Evolutionary conservation across 2,888 invertebrate genomes (phyloP).

Genomic region (Platypus cylindrus): DNA sequence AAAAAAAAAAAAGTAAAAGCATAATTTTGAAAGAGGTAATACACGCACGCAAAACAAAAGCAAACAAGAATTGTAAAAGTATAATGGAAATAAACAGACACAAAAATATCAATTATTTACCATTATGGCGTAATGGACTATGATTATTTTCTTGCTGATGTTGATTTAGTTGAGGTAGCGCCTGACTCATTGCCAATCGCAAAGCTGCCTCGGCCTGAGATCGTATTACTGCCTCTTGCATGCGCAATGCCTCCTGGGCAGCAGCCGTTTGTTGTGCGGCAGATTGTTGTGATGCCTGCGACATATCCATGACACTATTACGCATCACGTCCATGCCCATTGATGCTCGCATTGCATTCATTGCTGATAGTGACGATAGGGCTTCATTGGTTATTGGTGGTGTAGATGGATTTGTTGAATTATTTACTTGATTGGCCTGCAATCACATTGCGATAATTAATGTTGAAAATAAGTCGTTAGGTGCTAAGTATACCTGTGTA

Average conservation of each 20-base stretch:
- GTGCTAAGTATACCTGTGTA: conserved; percentile 30
- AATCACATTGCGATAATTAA: conserved; percentile 11
- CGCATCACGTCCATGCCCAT: conserved; percentile 41
- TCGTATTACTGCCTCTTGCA: conserved; percentile 59
- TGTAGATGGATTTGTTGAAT: conserved; percentile 35
- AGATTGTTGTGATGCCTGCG: conserved; percentile 37
- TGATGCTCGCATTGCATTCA: conserved; percentile 47
- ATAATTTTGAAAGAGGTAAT: conserved; percentile 3
- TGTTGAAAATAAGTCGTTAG: background rate
- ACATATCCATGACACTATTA: conserved; percentile 34
- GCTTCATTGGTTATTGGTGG: conserved; percentile 36
- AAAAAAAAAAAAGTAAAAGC: conserved; percentile 8
- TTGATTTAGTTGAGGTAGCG: conserved; percentile 35
- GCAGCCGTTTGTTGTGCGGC: conserved; percentile 30
- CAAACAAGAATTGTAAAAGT: background rate
- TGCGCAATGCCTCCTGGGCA: conserved; percentile 37
- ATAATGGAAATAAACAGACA: background rate
- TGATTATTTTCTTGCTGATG: conserved; percentile 31
- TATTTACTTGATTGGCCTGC: conserved; percentile 35
- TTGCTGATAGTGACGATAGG: conserved; percentile 38
- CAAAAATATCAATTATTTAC: conserved; percentile 18
- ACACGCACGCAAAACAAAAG: background rate
- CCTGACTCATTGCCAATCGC: conserved; percentile 64
- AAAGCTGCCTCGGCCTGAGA: conserved; percentile 79
- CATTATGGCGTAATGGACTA: conserved; percentile 34